Percentiles rank a stretch among this genome's conserved stretches.
These are phyloP conservation scores for Tenebrosternarchus preto DNA, from an alignment of 2,113 vertebrate species.

Conservation along the genomic window DNA sequence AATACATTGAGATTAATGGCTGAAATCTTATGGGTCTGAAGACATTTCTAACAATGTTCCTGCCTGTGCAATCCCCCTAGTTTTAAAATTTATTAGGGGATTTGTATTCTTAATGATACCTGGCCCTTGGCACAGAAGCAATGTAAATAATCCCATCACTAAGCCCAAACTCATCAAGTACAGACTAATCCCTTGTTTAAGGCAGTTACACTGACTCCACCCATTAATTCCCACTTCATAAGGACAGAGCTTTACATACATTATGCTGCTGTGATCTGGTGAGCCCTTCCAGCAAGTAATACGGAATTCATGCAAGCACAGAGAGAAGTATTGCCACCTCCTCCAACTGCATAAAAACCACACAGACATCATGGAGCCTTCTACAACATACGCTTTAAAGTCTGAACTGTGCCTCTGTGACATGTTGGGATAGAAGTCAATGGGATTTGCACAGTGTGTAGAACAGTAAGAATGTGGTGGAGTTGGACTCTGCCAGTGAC, in stretches of 20 bases:
- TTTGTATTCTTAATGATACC: slow-evolving; percentile 82
- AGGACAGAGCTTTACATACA: slow-evolving; percentile 78
- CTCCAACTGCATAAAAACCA: slow-evolving; percentile 65
- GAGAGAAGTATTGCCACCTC: slow-evolving; percentile 70
- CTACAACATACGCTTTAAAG: slow-evolving; percentile 56
- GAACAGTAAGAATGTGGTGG: slow-evolving; percentile 53
- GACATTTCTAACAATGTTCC: slow-evolving; percentile 71
- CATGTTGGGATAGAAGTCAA: slow-evolving; percentile 57
- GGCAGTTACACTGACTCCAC: slow-evolving; percentile 79
- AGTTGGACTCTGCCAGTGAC: slow-evolving; percentile 59
- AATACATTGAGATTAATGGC: slow-evolving; percentile 66
- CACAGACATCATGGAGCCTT: slow-evolving; percentile 56
- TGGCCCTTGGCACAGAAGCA: slow-evolving; percentile 73
- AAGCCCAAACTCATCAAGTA: slow-evolving; percentile 72
- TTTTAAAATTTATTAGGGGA: slow-evolving; percentile 79
- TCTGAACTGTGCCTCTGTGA: slow-evolving; percentile 59
- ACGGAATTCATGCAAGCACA: slow-evolving; percentile 57
- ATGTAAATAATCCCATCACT: slow-evolving; percentile 82
- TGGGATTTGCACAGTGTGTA: slow-evolving; percentile 61
- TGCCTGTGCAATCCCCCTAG: slow-evolving; percentile 55
- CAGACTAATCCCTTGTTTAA: slow-evolving; percentile 82
- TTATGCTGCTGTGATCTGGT: slow-evolving; percentile 70
- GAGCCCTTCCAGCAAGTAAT: slow-evolving; percentile 63
- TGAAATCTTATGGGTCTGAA: slow-evolving; percentile 61
- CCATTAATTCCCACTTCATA: slow-evolving; percentile 75